Evolutionary conservation across 2,888 invertebrate species (phyloP).

Genomic region (Exocentrus adspersus): DNA sequence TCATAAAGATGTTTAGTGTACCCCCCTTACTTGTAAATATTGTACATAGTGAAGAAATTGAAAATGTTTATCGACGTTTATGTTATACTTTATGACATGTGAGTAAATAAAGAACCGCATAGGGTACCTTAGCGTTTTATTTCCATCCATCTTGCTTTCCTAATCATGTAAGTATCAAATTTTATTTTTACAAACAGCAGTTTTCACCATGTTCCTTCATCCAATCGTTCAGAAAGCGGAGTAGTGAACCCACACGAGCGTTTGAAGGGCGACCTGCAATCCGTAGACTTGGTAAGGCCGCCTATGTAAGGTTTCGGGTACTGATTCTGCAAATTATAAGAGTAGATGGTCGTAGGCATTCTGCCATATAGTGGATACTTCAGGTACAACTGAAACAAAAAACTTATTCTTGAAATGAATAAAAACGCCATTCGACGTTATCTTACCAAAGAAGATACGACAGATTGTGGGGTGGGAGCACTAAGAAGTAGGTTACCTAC

Average conservation of each 20-base stretch:
- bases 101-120: conserved; percentile 27
- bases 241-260: conserved; percentile 43
- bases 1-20: conserved; percentile 46
- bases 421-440: neutral
- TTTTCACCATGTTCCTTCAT: conserved; percentile 23
- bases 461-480: too few species aligned
- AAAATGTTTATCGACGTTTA: conserved; percentile 50
- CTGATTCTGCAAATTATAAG: conserved; percentile 31
- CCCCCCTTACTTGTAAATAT: too few species aligned
- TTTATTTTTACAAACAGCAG: neutral
- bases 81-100: conserved; percentile 43
- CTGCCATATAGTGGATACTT: conserved; percentile 41
- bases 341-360: conserved; percentile 38
- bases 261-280: conserved; percentile 36
- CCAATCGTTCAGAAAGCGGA: conserved; percentile 37
- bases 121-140: conserved; percentile 7
- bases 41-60: conserved; percentile 49
- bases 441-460: too few species aligned
- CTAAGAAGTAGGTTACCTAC: neutral
- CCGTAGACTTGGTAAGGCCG: conserved; percentile 36
- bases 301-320: conserved; percentile 29
- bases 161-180: neutral
- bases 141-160: too few species aligned
- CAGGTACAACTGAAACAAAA: conserved; percentile 32
- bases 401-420: neutral